A percentile compares a stretch with the other conserved stretches of the same genome.
Conservation (phyloP, 53 echinoderm and acorn worm species). For the Hippasteria phrygiana region DNA sequence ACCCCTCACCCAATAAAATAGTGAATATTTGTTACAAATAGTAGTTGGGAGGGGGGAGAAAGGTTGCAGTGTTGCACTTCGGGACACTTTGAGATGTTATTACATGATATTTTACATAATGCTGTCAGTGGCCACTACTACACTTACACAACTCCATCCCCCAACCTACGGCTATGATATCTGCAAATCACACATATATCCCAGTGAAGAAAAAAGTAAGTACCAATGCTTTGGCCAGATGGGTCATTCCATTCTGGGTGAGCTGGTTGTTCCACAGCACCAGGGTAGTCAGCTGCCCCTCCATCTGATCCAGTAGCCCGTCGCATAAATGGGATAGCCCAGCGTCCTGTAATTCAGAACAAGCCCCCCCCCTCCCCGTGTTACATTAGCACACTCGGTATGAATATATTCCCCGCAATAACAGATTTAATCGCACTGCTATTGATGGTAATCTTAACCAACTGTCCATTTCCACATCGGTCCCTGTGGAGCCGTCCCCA, state of each 20-base stretch:
- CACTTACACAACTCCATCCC: too few relatives aligned
- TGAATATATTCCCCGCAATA: background rate
- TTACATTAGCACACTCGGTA: background rate
- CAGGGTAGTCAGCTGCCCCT: conserved; percentile 88
- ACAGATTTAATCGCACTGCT: background rate
- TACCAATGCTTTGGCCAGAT: conserved; percentile 97
- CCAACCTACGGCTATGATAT: too few relatives aligned
- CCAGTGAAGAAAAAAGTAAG: background rate
- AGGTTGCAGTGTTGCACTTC: too few relatives aligned
- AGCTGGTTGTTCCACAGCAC: conserved; percentile 99
- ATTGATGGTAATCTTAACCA: too few relatives aligned
- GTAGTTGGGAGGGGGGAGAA: too few relatives aligned
- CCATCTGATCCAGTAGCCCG: conserved; percentile 89
- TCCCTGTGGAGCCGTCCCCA: background rate
- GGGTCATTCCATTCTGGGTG: conserved; percentile 92
- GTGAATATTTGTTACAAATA: too few relatives aligned
- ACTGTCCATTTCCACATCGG: background rate
- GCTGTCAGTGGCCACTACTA: too few relatives aligned
- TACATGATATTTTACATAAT: too few relatives aligned
- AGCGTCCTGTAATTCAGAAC: conserved; percentile 76
- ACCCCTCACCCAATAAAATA: too few relatives aligned
- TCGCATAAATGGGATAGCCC: conserved; percentile 92
- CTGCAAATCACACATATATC: too few relatives aligned
- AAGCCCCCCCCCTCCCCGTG: background rate
- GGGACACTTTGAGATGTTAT: too few relatives aligned